Percentiles rank a stretch among this genome's conserved stretches.
phyloP scores from a whole-genome alignment of 2,888 invertebrate genomes.

The Troides aeacus region DNA sequence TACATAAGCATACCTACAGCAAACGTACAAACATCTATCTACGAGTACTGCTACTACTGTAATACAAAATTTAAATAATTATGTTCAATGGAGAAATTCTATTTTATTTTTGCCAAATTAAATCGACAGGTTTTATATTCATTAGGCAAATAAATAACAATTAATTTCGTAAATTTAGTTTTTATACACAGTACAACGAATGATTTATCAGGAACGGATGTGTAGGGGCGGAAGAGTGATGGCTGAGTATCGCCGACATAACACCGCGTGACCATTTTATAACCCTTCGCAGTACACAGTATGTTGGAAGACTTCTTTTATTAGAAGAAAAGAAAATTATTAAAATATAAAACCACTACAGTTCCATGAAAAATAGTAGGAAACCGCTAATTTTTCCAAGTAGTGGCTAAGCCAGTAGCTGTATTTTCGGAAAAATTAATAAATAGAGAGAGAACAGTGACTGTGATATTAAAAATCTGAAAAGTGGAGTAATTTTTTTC shows the following conservation, averaged over 20 bases:
- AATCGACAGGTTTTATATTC: not conserved
- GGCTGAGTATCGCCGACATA: conserved; percentile 36
- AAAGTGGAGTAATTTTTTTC: too few relatives aligned
- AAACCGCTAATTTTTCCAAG: too few relatives aligned
- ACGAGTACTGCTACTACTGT: not conserved
- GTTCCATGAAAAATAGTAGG: too few relatives aligned
- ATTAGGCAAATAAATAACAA: not conserved
- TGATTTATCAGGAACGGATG: conserved; percentile 69
- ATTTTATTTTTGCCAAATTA: not conserved
- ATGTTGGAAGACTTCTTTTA: not conserved
- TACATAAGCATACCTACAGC: not conserved
- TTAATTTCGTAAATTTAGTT: not conserved
- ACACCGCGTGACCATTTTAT: conserved; percentile 33
- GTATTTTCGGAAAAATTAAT: too few relatives aligned
- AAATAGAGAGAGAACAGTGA: too few relatives aligned
- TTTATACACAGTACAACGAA: conserved; percentile 39
- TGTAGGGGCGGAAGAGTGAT: conserved; percentile 62
- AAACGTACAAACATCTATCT: not conserved
- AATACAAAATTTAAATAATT: not conserved
- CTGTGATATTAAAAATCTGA: too few relatives aligned
- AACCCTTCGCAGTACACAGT: not conserved
- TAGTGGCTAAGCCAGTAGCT: too few relatives aligned
- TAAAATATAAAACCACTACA: not conserved
- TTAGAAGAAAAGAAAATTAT: not conserved
- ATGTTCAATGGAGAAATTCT: not conserved